Percentiles rank a stretch among this genome's conserved stretches.
Conservation (phyloP, 2,113 vertebrate species). For the Piprites chloris region DNA sequence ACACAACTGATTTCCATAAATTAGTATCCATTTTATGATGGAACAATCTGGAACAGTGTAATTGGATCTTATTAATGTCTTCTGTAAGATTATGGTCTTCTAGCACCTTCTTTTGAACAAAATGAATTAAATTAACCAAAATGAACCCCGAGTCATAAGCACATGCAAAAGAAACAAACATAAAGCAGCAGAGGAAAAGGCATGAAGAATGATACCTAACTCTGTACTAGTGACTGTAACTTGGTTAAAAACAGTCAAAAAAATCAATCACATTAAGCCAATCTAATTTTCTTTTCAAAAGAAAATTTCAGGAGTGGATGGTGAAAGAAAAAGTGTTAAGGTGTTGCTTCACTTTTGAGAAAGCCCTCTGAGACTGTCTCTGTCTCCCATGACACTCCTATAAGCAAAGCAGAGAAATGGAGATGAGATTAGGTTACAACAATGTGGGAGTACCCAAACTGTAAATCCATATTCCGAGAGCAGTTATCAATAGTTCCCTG, state of each 20-base stretch:
- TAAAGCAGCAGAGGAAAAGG: background rate
- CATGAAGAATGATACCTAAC: background rate
- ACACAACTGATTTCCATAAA: background rate
- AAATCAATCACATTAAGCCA: background rate
- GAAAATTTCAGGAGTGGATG: background rate
- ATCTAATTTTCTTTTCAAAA: background rate
- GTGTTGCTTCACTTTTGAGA: background rate
- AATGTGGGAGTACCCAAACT: background rate
- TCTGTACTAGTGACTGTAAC: background rate
- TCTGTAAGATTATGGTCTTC: background rate
- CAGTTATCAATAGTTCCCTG: conserved; percentile 35
- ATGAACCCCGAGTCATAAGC: background rate
- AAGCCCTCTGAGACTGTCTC: background rate
- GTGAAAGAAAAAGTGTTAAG: background rate
- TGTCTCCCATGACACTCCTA: background rate
- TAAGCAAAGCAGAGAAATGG: background rate
- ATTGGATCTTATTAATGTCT: background rate
- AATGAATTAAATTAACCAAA: background rate
- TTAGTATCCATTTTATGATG: background rate
- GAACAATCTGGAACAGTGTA: background rate
- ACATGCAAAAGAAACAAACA: background rate
- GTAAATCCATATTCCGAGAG: conserved; percentile 38
- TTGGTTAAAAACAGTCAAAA: background rate
- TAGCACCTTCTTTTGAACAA: background rate
- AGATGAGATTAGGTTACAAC: conserved; percentile 2